Base-by-base conservation (phyloP, 2,113 vertebrate species). In the Cyprinodon variegatus region DNA sequence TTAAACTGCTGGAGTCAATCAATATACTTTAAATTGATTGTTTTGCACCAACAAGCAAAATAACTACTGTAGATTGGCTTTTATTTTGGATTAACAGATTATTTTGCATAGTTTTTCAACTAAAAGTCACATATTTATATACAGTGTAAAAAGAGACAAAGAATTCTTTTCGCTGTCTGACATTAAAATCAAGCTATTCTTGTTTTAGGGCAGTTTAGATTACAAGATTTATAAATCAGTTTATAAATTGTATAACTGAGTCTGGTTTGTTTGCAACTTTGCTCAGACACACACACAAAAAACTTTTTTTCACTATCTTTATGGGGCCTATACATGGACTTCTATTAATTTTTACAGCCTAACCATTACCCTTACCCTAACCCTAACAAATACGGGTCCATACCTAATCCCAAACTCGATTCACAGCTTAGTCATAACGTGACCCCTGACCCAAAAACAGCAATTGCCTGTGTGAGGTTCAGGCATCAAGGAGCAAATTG, bases 11-110 rank as follows among this genome's bases (percentile, higher is more conserved):
- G 8, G 48, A 74, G 39, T 69, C 3, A 0, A 67, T 85, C 80
- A 78, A 84, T 88, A 79, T 76, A 78, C 70, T 65, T 68, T 0
- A 7, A 13, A 14, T 65, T 65, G 65, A 76, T 62, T 75, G 81
- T 83, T 77, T 71, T 59, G 13, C 65, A 50, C 46, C 11, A 2
- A 65, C 29, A 73, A 65, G 12, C 50, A 38, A 43, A 77, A 48
- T 60, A 64, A 63, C 65, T 61, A 38, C 37, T 59, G 65, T 40
- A 36, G 41, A 69, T 11, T 62, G 5, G 8, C 11, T 72, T 65
- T 77, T 45, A 57, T 67, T 48, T 45, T 66, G 36, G 40, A 39
- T 57, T 9, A n/a, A 57, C 20, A 57, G 17, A 53, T 53, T 53
- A 57, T 57, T 57, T 20, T n/a, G 2, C 14, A 14, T n/a, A 57